Conservation (phyloP, 2,797 vertebrate genomes). For the Enteromius viviparus region DNA sequence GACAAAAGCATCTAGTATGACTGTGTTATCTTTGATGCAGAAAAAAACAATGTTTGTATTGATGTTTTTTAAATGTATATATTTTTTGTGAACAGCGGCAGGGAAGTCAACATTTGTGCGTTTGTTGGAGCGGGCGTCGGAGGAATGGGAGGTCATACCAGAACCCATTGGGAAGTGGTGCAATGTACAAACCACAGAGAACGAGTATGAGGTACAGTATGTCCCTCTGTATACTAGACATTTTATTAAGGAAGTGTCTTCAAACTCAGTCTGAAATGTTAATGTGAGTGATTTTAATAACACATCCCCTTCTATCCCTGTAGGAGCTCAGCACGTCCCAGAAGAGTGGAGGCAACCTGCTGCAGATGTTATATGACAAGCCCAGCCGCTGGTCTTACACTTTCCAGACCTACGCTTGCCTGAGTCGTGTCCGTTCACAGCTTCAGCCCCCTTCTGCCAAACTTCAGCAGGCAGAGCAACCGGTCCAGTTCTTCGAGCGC, state of each 20-base stretch:
- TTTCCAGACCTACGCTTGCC: slow-evolving; percentile 85
- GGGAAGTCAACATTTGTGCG: slow-evolving; percentile 77
- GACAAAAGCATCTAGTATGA: neutral
- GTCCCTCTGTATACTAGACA: neutral
- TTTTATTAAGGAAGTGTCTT: neutral
- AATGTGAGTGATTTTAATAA: neutral
- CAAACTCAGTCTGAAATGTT: neutral
- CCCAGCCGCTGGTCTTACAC: slow-evolving; percentile 87
- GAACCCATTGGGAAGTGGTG: slow-evolving; percentile 84
- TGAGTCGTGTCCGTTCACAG: slow-evolving; percentile 83
- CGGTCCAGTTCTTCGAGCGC: slow-evolving; percentile 87
- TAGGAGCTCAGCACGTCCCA: slow-evolving; percentile 87
- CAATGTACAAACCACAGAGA: slow-evolving; percentile 74
- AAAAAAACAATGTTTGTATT: neutral
- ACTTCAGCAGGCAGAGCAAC: slow-evolving; percentile 80
- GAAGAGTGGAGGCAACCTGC: slow-evolving; percentile 87
- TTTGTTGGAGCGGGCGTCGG: slow-evolving; percentile 69
- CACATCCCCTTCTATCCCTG: neutral
- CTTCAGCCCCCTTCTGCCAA: slow-evolving; percentile 79
- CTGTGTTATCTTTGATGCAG: neutral
- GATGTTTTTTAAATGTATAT: neutral
- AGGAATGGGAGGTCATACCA: slow-evolving; percentile 82
- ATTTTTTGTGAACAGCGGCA: slow-evolving; percentile 52
- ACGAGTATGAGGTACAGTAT: slow-evolving; percentile 72
- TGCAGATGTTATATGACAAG: slow-evolving; percentile 86